Evolutionary conservation across 2,888 invertebrate species (phyloP).

Genomic region (Xylota sylvarum): DNA sequence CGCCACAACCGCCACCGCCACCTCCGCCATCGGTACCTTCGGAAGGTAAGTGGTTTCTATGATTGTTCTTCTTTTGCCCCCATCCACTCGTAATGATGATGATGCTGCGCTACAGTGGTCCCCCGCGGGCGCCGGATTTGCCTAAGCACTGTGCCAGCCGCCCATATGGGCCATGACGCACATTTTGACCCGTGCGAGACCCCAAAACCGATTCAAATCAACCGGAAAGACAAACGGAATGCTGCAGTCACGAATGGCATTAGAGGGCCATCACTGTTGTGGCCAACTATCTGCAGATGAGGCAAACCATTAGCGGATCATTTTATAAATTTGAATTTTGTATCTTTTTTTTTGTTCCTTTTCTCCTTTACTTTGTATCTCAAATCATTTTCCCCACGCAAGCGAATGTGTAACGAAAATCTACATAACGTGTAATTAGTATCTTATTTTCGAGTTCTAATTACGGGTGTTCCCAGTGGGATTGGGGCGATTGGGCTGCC

Average conservation of each 20-base stretch:
- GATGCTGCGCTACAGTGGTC: slow-evolving; percentile 23
- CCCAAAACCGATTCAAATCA: slow-evolving; percentile 68
- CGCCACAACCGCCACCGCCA: slow-evolving; percentile 76
- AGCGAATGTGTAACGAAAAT: slow-evolving; percentile 67
- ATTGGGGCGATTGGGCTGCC: slow-evolving; percentile 28
- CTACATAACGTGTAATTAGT: slow-evolving; percentile 75
- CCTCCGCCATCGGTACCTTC: slow-evolving; percentile 76
- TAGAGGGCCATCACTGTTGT: slow-evolving; percentile 34
- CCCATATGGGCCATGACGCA: slow-evolving; percentile 65
- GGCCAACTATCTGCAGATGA: slow-evolving; percentile 56
- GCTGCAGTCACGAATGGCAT: slow-evolving; percentile 74
- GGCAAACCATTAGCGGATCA: slow-evolving; percentile 71
- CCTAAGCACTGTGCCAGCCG: slow-evolving; percentile 1
- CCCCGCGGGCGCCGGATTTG: slow-evolving; percentile 55
- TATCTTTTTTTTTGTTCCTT: neutral
- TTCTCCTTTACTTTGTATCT: neutral
- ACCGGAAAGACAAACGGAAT: slow-evolving; percentile 72
- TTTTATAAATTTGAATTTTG: slow-evolving; percentile 67
- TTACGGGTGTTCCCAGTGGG: slow-evolving; percentile 64
- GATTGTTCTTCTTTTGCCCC: slow-evolving; percentile 49
- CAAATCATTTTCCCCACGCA: slow-evolving; percentile 69
- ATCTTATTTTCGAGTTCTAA: slow-evolving; percentile 64
- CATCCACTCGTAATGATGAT: slow-evolving; percentile 54
- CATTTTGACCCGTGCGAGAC: slow-evolving; percentile 72
- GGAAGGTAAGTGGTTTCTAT: slow-evolving; percentile 74